Evolutionary conservation across 2,888 invertebrate genomes (phyloP).

Genomic region (Agrochola circellaris): DNA sequence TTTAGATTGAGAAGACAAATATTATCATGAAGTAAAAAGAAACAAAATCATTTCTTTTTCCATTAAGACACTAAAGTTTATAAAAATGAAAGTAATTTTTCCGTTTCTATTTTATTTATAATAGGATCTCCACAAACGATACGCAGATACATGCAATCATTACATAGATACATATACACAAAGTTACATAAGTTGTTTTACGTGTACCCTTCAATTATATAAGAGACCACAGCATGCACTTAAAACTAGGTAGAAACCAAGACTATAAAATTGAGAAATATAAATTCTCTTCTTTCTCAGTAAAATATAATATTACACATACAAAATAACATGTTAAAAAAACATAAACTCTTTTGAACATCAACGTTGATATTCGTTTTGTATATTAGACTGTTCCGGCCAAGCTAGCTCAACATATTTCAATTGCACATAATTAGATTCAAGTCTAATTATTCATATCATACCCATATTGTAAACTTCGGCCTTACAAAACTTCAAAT

Average conservation of each 20-base stretch:
- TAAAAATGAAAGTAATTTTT: not conserved
- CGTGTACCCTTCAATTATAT: not conserved
- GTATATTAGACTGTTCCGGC: not conserved
- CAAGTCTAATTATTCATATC: too few relatives aligned
- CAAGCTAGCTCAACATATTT: not conserved
- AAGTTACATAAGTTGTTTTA: not conserved
- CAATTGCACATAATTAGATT: too few relatives aligned
- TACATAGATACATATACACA: not conserved
- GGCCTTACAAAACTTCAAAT: not conserved
- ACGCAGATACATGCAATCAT: not conserved
- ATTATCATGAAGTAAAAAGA: not conserved
- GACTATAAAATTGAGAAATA: not conserved
- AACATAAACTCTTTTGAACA: constrained; percentile 25
- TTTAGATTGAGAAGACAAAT: not conserved
- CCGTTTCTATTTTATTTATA: not conserved
- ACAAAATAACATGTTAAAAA: constrained; percentile 7
- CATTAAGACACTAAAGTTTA: too few relatives aligned
- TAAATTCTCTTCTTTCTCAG: not conserved
- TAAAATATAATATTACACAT: constrained; percentile 1
- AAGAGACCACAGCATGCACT: not conserved
- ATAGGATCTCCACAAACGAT: not conserved
- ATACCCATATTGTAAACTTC: not conserved
- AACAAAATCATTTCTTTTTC: too few relatives aligned
- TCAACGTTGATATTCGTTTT: constrained; percentile 21
- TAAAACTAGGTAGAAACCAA: not conserved